Percentiles rank a stretch among this genome's conserved stretches.
Evolutionary conservation across 2,797 vertebrate genomes (phyloP).

Genomic region (Urophycis tenuis): DNA sequence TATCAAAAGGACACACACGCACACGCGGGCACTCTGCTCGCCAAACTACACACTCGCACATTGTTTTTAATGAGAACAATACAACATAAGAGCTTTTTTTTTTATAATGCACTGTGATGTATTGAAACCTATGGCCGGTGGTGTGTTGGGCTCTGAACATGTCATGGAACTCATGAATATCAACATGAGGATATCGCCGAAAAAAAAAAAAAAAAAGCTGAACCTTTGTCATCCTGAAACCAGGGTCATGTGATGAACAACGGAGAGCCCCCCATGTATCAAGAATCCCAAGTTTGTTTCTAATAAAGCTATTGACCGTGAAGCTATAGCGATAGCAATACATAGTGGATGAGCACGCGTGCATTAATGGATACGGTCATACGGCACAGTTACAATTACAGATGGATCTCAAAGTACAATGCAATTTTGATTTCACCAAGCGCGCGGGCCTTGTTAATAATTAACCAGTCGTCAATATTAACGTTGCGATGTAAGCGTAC

Average conservation of each 20-base stretch:
- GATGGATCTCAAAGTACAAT: background rate
- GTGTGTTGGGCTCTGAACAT: background rate
- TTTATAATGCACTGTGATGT: background rate
- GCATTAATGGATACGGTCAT: background rate
- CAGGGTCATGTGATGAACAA: background rate
- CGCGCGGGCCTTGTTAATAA: background rate
- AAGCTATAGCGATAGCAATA: background rate
- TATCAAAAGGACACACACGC: background rate
- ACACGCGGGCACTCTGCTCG: background rate
- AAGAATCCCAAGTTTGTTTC: constrained; percentile 3
- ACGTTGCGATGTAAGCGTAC: background rate
- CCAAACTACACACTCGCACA: background rate
- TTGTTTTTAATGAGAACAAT: constrained; percentile 5
- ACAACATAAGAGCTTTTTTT: background rate
- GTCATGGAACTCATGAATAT: background rate
- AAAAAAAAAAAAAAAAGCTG: background rate
- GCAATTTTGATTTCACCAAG: background rate
- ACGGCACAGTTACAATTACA: background rate
- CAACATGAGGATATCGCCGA: background rate
- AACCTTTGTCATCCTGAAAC: background rate
- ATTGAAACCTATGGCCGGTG: background rate
- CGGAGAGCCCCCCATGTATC: background rate
- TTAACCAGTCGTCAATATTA: background rate
- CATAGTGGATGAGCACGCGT: background rate
- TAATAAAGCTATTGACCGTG: background rate